Conservation (phyloP, 2,113 vertebrate genomes). For the Phoenicopterus ruber region DNA sequence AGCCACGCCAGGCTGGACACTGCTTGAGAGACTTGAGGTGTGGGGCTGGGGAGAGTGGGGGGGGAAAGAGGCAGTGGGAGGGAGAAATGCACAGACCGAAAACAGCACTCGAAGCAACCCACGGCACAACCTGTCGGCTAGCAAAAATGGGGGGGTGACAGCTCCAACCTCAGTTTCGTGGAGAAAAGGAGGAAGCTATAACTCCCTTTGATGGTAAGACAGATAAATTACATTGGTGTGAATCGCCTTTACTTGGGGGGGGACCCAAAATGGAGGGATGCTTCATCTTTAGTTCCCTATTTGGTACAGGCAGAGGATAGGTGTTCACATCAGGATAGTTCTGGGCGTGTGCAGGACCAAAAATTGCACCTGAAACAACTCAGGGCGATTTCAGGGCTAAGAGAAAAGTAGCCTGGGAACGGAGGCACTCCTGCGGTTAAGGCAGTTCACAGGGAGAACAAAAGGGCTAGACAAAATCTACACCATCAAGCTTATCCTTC, state of each 20-base stretch:
- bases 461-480: background rate
- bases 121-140: background rate
- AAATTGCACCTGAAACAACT: background rate
- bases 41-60: background rate
- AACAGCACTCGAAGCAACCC: background rate
- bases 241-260: background rate
- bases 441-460: background rate
- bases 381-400: background rate
- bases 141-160: background rate
- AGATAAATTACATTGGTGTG: background rate
- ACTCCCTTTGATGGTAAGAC: background rate
- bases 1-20: fast-evolving
- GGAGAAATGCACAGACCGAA: background rate
- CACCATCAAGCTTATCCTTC: background rate
- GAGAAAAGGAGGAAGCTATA: background rate
- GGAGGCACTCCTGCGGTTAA: background rate
- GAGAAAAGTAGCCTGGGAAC: background rate
- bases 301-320: background rate
- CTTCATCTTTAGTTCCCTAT: background rate
- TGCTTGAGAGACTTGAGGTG: fast-evolving
- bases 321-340: background rate
- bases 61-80: background rate
- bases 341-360: background rate
- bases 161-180: background rate
- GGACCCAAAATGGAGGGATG: background rate